Percentiles rank a stretch among this genome's conserved stretches.
These are phyloP conservation scores for Ischnura elegans DNA, from an alignment of 2,888 invertebrate genomes.

Conservation along the genomic window DNA sequence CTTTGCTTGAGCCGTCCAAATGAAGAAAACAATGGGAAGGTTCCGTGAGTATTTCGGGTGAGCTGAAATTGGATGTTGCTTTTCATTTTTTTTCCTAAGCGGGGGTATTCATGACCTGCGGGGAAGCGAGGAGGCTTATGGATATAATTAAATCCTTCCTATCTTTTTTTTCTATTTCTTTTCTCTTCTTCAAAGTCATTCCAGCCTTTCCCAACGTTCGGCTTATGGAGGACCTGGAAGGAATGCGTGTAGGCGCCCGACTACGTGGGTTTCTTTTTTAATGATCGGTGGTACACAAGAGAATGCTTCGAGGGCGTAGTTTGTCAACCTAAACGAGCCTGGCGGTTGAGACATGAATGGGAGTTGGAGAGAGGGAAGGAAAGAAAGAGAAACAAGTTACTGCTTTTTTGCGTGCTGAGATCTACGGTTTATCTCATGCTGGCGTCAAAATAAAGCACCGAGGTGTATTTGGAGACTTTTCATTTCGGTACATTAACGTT, in stretches of 20 bases:
- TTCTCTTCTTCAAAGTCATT: too few species aligned
- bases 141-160: not conserved
- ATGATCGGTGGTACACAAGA: not conserved
- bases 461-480: too few species aligned
- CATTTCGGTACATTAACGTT: too few species aligned
- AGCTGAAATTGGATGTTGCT: not conserved
- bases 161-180: not conserved
- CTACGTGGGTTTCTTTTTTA: not conserved
- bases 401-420: not conserved
- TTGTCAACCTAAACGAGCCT: constrained; percentile 7
- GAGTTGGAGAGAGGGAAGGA: not conserved
- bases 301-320: constrained; percentile 12
- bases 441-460: too few species aligned
- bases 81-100: not conserved
- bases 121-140: not conserved
- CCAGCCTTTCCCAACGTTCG: not conserved
- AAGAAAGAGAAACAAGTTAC: not conserved
- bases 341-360: constrained; percentile 12
- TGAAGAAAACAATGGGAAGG: not conserved
- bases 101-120: not conserved
- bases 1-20: not conserved
- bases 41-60: not conserved
- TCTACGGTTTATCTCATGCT: not conserved
- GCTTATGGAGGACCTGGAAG: not conserved
- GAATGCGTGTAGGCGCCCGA: not conserved